Conservation (phyloP, 2,888 invertebrate species). For the Xylota segnis region DNA sequence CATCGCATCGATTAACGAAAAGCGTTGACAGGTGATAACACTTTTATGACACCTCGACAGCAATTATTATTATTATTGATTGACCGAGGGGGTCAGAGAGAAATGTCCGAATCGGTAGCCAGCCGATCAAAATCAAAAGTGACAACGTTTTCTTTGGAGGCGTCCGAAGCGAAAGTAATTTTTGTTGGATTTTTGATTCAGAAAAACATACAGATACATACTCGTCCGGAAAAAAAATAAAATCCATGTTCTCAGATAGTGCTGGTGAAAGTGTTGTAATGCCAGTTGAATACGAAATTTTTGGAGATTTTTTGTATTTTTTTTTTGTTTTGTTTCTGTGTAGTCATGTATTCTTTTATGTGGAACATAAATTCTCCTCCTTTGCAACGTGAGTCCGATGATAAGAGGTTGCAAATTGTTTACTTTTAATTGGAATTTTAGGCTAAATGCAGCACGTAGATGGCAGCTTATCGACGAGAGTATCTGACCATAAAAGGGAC, state of each 20-base stretch:
- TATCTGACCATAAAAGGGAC: not conserved
- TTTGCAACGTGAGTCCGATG: conserved; percentile 16
- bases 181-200: conserved; percentile 14
- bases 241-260: conserved; percentile 44
- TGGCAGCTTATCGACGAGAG: not conserved
- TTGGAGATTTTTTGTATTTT: conserved; percentile 32
- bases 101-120: conserved; percentile 16
- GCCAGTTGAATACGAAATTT: conserved; percentile 64
- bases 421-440: conserved; percentile 9
- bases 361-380: conserved; percentile 5
- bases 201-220: not conserved
- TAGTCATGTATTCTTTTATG: not conserved
- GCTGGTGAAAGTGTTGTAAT: conserved; percentile 65
- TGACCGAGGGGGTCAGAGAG: conserved; percentile 33
- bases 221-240: conserved; percentile 5
- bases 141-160: conserved; percentile 10
- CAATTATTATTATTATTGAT: conserved; percentile 48
- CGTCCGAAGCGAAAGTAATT: conserved; percentile 60
- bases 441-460: conserved; percentile 25
- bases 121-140: conserved; percentile 45
- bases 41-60: conserved; percentile 56
- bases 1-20: conserved; percentile 45
- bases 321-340: not conserved
- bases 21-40: conserved; percentile 57
- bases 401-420: conserved; percentile 35